A percentile compares a stretch with the other conserved stretches of the same genome.
phyloP scores from a whole-genome alignment of 2,888 invertebrate genomes.

The Brenthis hecate region DNA sequence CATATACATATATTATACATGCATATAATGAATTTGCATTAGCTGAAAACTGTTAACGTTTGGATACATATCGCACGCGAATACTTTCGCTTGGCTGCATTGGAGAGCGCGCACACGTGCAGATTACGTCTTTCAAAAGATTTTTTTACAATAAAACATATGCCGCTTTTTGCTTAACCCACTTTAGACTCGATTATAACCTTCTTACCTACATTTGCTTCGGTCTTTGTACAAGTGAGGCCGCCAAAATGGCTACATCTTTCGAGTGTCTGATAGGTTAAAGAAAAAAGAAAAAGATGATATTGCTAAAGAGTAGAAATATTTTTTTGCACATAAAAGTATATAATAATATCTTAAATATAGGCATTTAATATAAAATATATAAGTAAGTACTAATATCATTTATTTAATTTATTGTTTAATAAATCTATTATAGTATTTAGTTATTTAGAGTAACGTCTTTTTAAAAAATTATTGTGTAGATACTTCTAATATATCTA shows the following conservation, averaged over 20 bases:
- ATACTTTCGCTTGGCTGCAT: conserved; percentile 60
- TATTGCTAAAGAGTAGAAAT: conserved; percentile 8
- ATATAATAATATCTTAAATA: not conserved
- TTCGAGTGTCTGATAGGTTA: conserved; percentile 22
- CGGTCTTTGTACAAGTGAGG: conserved; percentile 68
- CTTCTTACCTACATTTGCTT: conserved; percentile 81
- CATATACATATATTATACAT: not conserved
- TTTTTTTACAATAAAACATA: conserved; percentile 79
- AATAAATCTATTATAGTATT: too few relatives aligned
- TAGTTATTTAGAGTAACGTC: too few relatives aligned
- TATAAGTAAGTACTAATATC: too few relatives aligned
- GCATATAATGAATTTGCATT: not conserved
- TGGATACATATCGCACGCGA: conserved; percentile 53
- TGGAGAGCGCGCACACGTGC: conserved; percentile 73
- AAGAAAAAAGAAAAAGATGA: conserved; percentile 7
- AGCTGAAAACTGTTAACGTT: conserved; percentile 33
- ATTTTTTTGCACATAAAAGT: not conserved
- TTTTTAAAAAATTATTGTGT: too few relatives aligned
- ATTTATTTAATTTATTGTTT: too few relatives aligned
- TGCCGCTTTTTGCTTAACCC: conserved; percentile 82
- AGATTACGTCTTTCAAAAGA: conserved; percentile 71
- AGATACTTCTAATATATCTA: too few relatives aligned
- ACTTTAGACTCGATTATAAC: conserved; percentile 80
- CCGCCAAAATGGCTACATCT: conserved; percentile 49
- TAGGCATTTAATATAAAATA: too few relatives aligned